phyloP scores from a whole-genome alignment of 2,888 invertebrate genomes.

The Eupsilia transversa region DNA sequence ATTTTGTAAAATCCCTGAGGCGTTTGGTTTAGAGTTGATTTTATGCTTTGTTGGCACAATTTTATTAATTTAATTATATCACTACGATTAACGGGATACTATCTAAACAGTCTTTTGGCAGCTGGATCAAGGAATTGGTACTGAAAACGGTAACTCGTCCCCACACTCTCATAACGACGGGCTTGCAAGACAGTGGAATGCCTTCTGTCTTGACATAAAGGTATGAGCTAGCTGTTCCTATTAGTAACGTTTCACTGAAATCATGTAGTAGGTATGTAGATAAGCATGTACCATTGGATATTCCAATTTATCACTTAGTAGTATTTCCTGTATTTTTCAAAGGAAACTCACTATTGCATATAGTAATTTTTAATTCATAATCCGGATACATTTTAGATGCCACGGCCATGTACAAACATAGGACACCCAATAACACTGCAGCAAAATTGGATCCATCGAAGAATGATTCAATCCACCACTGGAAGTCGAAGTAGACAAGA shows the following conservation, averaged over 20 bases:
- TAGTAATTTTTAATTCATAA: slow-evolving; percentile 31
- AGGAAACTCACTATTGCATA: background rate
- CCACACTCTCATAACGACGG: background rate
- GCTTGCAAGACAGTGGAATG: background rate
- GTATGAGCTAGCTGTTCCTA: background rate
- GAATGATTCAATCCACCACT: slow-evolving; percentile 8
- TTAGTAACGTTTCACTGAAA: background rate
- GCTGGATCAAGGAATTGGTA: background rate
- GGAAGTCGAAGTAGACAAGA: slow-evolving; percentile 2
- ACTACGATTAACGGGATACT: background rate
- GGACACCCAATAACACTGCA: slow-evolving; percentile 18
- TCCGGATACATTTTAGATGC: slow-evolving; percentile 7
- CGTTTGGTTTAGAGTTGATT: background rate
- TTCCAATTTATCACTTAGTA: background rate
- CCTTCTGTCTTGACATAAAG: no score
- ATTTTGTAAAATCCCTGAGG: background rate
- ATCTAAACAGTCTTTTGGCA: background rate
- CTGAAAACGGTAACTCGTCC: background rate
- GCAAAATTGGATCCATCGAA: slow-evolving; percentile 24
- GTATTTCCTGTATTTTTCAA: background rate
- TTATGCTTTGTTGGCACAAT: background rate
- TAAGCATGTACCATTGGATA: background rate
- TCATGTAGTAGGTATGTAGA: background rate
- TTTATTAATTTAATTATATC: background rate
- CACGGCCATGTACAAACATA: slow-evolving; percentile 31